Evolutionary conservation across 1,140 invertebrate species (phyloP).

Genomic region (Lerema accius): DNA sequence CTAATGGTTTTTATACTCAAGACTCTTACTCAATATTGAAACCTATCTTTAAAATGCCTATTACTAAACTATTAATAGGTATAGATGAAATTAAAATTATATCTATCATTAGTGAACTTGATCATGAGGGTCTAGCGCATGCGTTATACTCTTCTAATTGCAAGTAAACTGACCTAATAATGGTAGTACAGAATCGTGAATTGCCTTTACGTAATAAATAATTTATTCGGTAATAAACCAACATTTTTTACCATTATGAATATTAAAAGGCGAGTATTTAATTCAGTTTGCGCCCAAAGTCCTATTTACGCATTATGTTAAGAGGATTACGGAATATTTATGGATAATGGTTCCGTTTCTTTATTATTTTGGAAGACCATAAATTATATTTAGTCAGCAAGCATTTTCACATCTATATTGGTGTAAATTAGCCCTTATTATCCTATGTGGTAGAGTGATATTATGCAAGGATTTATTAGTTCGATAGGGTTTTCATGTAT

Average conservation of each 20-base stretch:
- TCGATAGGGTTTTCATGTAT: no score
- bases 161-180: conserved; percentile 1
- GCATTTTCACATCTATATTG: conserved; percentile 5
- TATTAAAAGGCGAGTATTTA: conserved; percentile 52
- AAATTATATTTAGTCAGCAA: conserved; percentile 46
- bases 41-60: no score
- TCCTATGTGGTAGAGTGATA: background rate
- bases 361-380: conserved; percentile 59
- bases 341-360: conserved; percentile 58
- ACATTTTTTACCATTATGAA: conserved; percentile 53
- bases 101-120: no score
- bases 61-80: no score
- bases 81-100: no score
- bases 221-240: conserved; percentile 39
- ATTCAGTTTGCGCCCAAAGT: conserved; percentile 60
- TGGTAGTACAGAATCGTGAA: conserved; percentile 25
- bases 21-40: no score
- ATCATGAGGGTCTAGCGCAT: no score
- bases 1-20: no score
- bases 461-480: no score
- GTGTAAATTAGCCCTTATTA: background rate
- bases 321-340: conserved; percentile 73
- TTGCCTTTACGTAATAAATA: conserved; percentile 32
- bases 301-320: conserved; percentile 71
- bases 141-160: no score